Evolutionary conservation across 2,113 vertebrate species (phyloP).

Genomic region (Calonectris borealis): DNA sequence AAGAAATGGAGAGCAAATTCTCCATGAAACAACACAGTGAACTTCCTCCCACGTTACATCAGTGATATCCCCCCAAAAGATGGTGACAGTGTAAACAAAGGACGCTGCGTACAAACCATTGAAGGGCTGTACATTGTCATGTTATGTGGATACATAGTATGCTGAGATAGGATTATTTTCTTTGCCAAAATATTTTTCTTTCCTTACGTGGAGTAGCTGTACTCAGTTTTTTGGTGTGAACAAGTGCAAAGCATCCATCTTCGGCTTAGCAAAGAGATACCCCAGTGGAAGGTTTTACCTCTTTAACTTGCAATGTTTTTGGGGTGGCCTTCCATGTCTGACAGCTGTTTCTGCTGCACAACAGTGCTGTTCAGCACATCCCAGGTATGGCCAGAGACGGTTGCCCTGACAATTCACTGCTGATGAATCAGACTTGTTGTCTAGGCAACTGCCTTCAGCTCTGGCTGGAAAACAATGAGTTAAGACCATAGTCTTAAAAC

Average conservation of each 20-base stretch:
- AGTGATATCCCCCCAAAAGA: not conserved
- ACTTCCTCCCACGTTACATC: not conserved
- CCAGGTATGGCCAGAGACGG: not conserved
- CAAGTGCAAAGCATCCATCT: not conserved
- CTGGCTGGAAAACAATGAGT: not conserved
- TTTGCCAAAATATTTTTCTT: not conserved
- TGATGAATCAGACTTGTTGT: constrained; percentile 42
- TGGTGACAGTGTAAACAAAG: not conserved
- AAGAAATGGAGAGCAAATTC: not conserved
- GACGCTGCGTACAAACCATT: not conserved
- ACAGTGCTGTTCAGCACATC: not conserved
- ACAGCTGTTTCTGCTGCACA: not conserved
- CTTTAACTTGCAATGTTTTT: not conserved
- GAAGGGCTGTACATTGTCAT: not conserved
- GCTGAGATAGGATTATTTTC: not conserved
- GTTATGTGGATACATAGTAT: not conserved
- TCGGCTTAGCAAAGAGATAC: not conserved
- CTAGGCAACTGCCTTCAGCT: constrained; percentile 42
- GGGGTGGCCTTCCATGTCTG: not conserved
- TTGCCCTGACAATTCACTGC: constrained; percentile 26
- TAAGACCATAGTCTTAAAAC: not conserved
- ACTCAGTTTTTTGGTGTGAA: not conserved
- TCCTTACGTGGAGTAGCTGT: not conserved
- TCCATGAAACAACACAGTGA: not conserved
- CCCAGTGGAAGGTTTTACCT: not conserved